Conservation (phyloP, 2,113 vertebrate genomes). For the Amia ocellicauda region DNA sequence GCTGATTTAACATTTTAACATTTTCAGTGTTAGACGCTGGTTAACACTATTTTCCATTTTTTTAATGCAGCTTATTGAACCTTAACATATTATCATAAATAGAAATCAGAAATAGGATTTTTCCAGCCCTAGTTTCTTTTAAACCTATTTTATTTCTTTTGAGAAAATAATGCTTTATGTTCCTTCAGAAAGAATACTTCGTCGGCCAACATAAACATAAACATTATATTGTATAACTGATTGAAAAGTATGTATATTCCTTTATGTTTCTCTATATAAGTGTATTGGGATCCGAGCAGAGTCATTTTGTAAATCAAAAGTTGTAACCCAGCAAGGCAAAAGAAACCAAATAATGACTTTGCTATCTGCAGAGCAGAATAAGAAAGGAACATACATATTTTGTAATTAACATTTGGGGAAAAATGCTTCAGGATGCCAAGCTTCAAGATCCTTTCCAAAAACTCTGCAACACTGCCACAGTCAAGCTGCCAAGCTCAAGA, state of each 20-base stretch:
- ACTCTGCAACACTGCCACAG: constrained; percentile 29
- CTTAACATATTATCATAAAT: constrained; percentile 52
- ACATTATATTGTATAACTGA: constrained; percentile 43
- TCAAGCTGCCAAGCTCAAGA: constrained; percentile 34
- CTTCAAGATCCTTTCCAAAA: constrained; percentile 20
- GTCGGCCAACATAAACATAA: constrained; percentile 38
- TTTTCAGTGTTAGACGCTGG: constrained; percentile 24
- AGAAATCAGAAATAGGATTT: constrained; percentile 43
- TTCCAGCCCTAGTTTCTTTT: constrained; percentile 42
- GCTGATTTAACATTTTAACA: constrained; percentile 38
- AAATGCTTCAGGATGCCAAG: constrained; percentile 36
- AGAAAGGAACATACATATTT: constrained; percentile 31
- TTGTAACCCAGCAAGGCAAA: constrained; percentile 25
- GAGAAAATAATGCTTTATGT: constrained; percentile 44
- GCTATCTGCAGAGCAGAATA: constrained; percentile 62
- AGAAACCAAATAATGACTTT: constrained; percentile 23
- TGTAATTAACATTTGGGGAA: constrained; percentile 33
- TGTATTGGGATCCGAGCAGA: constrained; percentile 39
- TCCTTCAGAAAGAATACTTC: constrained; percentile 37
- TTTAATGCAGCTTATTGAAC: constrained; percentile 14
- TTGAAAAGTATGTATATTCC: constrained; percentile 36
- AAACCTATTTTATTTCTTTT: constrained; percentile 40
- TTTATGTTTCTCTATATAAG: constrained; percentile 30
- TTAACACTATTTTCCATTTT: constrained; percentile 24
- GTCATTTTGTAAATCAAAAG: constrained; percentile 26